These are phyloP conservation scores for Heliconius nattereri DNA, from an alignment of 1,140 invertebrate genomes.

Conservation along the genomic window DNA sequence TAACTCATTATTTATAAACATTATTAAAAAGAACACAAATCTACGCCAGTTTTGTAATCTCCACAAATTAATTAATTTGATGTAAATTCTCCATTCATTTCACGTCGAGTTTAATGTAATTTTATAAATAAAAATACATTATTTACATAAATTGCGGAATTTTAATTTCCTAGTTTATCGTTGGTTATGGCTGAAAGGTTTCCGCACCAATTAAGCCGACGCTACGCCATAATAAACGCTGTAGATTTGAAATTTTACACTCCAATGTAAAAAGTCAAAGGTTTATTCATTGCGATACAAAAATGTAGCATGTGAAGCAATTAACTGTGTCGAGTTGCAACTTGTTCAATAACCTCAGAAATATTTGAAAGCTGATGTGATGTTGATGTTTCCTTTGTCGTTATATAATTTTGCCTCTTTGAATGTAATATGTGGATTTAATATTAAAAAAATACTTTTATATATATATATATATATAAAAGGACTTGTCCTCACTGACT, in stretches of 20 bases:
- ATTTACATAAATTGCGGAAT: neutral
- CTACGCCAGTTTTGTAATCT: too few species aligned
- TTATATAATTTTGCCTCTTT: neutral
- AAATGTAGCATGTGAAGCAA: constrained; percentile 22
- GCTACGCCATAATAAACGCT: constrained; percentile 13
- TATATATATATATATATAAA: too few species aligned
- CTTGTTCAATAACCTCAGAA: constrained; percentile 5
- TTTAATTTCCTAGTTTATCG: constrained; percentile 6
- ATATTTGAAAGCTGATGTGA: neutral
- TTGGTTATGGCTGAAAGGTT: constrained; percentile 2
- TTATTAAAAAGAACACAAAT: too few species aligned
- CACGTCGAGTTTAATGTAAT: neutral
- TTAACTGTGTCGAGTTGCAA: constrained; percentile 15
- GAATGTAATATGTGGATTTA: too few species aligned
- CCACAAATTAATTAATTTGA: neutral
- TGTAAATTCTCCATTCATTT: neutral
- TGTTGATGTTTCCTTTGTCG: neutral
- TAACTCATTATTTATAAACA: too few species aligned
- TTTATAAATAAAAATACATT: neutral
- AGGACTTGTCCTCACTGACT: too few species aligned
- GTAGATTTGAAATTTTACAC: constrained; percentile 22
- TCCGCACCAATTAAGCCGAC: constrained; percentile 22
- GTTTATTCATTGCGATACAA: constrained; percentile 20
- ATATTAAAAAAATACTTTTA: too few species aligned
- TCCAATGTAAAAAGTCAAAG: constrained; percentile 21